Percentiles rank a stretch among this genome's conserved stretches.
These are phyloP conservation scores for Chrysina gloriosa DNA, from an alignment of 2,888 invertebrate genomes.

Conservation along the genomic window DNA sequence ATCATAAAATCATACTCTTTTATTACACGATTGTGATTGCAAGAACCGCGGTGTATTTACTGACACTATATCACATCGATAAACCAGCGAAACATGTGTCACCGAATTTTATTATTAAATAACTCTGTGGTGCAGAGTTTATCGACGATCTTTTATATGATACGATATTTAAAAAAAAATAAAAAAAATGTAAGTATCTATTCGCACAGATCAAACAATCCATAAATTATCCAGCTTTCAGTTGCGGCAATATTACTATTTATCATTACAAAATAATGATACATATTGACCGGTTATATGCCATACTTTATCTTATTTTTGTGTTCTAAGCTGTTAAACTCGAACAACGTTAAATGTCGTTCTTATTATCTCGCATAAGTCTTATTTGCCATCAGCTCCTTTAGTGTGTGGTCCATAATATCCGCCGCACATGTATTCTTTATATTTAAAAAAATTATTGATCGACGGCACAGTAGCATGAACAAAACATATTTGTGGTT, in stretches of 20 bases:
- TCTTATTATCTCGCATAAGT: background rate
- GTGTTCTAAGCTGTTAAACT: constrained; percentile 1
- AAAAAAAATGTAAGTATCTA: too few relatives aligned
- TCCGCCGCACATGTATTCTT: background rate
- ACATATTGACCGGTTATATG: background rate
- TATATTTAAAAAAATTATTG: background rate
- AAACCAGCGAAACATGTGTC: too few relatives aligned
- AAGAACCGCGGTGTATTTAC: too few relatives aligned
- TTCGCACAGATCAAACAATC: too few relatives aligned
- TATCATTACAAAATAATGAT: background rate
- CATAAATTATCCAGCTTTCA: too few relatives aligned
- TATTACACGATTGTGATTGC: too few relatives aligned
- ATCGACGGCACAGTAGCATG: background rate
- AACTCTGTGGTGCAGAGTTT: too few relatives aligned
- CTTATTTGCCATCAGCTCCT: background rate
- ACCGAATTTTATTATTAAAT: too few relatives aligned
- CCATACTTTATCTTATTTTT: background rate
- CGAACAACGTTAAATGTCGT: background rate
- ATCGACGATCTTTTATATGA: too few relatives aligned
- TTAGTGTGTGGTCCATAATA: background rate
- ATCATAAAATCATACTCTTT: too few relatives aligned
- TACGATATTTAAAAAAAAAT: too few relatives aligned
- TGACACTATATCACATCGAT: too few relatives aligned
- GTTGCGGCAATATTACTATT: background rate
- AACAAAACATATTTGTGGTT: background rate